Base-by-base conservation (phyloP, 35 echinoderm and acorn worm species). In the Anneissia japonica region DNA sequence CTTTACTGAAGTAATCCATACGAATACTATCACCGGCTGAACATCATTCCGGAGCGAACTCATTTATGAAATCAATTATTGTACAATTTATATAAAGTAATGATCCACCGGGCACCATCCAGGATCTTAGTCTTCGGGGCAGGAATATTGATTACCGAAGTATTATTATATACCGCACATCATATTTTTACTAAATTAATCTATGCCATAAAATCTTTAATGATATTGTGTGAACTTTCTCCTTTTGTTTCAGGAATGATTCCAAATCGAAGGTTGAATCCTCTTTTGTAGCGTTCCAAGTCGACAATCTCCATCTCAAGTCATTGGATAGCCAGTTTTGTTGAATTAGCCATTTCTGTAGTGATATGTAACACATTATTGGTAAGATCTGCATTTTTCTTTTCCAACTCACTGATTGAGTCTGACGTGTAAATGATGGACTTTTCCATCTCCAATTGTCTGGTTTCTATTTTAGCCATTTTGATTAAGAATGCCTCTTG, bases 181-280 rank as follows among this genome's bases (percentile, higher is more conserved):
- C n/a, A n/a, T n/a, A n/a, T n/a, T n/a, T n/a, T n/a, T n/a, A n/a
- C n/a, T n/a, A n/a, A n/a, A n/a, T n/a, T n/a, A n/a, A n/a, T n/a
- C n/a, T n/a, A n/a, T 12, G 51, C 7, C 2, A 64, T 23, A 26
- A 16, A 64, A 3, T 64, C 51, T 64, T 64, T 64, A 16, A 64
- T 16, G 19, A 64, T 64, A 23, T 64, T 26, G 26, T 64, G 19
- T 26, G 51, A 19, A 64, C 34, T 84, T 84, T 84, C 83, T 12
- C 83, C 83, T 39, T 64, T 46, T 34, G 16, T 64, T 84, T 84
- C 83, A 34, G 83, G 45, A 36, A 84, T 73, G 1, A 0, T 46
- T 32, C 83, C 83, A 73, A 84, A 84, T 14, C 51, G 83, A 72
- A 84, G 37, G 46, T 84, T 84, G 36, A 73, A 84, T 28, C 83